A percentile compares a stretch with the other conserved stretches of the same genome.
Conservation (phyloP, 2,888 invertebrate species). For the Conistra vaccinii region DNA sequence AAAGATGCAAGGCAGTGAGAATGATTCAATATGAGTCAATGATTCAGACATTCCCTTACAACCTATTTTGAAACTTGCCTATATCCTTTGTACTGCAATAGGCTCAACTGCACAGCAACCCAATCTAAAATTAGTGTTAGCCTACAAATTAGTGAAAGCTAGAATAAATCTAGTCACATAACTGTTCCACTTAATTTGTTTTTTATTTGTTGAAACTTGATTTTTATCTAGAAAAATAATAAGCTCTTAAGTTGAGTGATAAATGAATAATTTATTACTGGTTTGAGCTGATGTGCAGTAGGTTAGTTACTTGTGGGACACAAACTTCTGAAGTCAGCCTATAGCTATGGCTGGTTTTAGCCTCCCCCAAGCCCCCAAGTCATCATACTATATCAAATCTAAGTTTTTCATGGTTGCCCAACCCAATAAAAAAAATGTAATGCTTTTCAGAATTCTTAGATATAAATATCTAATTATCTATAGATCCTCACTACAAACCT, state of each 20-base stretch:
- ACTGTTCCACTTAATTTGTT: constrained; percentile 30
- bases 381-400: not conserved
- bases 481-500: not conserved
- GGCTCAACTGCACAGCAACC: not conserved
- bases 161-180: constrained; percentile 35
- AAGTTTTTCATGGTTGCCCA: too few species aligned
- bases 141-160: constrained; percentile 44
- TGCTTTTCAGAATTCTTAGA: too few species aligned
- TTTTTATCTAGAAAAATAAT: constrained; percentile 19
- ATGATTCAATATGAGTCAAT: too few species aligned
- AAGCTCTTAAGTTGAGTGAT: not conserved
- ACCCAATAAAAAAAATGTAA: too few species aligned
- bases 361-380: not conserved
- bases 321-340: not conserved
- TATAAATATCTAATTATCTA: not conserved
- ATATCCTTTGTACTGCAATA: not conserved
- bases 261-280: not conserved
- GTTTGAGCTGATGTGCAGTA: not conserved
- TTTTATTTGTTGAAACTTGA: constrained; percentile 12
- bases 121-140: not conserved
- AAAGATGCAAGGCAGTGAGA: not conserved
- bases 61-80: not conserved
- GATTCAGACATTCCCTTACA: not conserved
- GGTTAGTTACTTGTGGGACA: not conserved
- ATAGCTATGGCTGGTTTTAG: not conserved